Evolutionary conservation across 1,140 invertebrate species (phyloP).

Genomic region (Drosophila sulfurigaster): DNA sequence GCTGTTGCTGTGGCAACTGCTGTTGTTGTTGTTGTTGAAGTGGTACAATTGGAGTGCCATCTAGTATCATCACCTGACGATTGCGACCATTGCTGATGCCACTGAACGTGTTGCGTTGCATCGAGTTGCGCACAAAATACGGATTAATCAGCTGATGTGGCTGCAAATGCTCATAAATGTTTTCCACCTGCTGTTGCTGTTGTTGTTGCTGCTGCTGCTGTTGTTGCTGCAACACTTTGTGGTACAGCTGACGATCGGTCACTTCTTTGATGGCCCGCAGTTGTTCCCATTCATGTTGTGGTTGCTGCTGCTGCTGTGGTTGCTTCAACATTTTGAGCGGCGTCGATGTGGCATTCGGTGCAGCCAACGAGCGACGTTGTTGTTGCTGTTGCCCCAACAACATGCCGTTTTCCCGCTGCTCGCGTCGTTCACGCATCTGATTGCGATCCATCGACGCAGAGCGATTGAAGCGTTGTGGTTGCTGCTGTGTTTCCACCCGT

Average conservation of each 20-base stretch:
- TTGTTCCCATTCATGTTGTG: constrained; percentile 72
- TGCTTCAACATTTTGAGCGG: constrained; percentile 11
- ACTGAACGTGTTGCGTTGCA: constrained; percentile 78
- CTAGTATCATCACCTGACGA: constrained; percentile 58
- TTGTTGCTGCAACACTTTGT: constrained; percentile 71
- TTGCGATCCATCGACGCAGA: constrained; percentile 72
- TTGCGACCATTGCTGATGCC: constrained; percentile 56
- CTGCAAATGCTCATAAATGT: constrained; percentile 76
- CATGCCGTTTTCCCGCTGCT: not conserved
- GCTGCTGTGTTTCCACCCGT: constrained; percentile 35
- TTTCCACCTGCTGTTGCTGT: constrained; percentile 58
- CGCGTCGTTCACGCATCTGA: constrained; percentile 53
- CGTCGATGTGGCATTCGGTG: constrained; percentile 48
- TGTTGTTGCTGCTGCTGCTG: constrained; percentile 47
- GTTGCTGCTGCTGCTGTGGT: not conserved
- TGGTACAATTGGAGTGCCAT: constrained; percentile 40
- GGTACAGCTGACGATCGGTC: constrained; percentile 75
- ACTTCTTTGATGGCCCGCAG: constrained; percentile 76
- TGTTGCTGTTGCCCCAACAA: not conserved
- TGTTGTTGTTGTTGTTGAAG: constrained; percentile 4
- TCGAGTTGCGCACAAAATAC: constrained; percentile 68
- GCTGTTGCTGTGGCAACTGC: not conserved
- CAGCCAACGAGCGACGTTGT: not conserved
- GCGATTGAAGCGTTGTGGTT: constrained; percentile 47
- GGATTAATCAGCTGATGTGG: constrained; percentile 23